These are phyloP conservation scores for Tadarida brasiliensis DNA, from an alignment of 2,797 vertebrate species.

Conservation along the genomic window DNA sequence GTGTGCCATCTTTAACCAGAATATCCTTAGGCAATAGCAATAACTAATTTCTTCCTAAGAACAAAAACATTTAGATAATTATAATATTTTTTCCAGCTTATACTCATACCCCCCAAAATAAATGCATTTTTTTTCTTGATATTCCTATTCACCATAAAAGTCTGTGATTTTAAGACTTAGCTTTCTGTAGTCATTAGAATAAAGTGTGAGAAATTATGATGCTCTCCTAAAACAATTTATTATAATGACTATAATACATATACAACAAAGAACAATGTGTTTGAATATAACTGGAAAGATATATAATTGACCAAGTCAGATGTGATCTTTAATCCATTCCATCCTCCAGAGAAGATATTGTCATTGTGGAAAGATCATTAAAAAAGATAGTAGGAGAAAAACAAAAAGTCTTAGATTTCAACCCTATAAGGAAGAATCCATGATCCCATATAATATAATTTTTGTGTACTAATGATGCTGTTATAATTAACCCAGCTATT, in stretches of 20 bases:
- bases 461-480: neutral
- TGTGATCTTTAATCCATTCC: constrained; percentile 84
- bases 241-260: constrained; percentile 85
- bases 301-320: constrained; percentile 81
- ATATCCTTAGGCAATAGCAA: constrained; percentile 56
- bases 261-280: constrained; percentile 78
- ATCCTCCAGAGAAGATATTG: constrained; percentile 80
- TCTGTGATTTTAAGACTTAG: constrained; percentile 71
- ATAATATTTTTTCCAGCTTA: constrained; percentile 66
- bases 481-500: neutral
- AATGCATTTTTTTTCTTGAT: constrained; percentile 50
- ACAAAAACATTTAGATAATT: constrained; percentile 58
- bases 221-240: constrained; percentile 83
- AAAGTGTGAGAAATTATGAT: constrained; percentile 81
- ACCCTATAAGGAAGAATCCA: neutral
- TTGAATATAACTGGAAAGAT: constrained; percentile 83
- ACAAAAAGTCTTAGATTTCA: neutral
- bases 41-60: neutral
- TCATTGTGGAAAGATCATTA: constrained; percentile 74
- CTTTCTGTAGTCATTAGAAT: constrained; percentile 77
- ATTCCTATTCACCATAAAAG: constrained; percentile 65
- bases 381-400: neutral
- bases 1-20: neutral
- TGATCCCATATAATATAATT: neutral
- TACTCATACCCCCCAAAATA: neutral